These are phyloP conservation scores for Calliphora vicina DNA, from an alignment of 1,140 invertebrate genomes.

Conservation along the genomic window DNA sequence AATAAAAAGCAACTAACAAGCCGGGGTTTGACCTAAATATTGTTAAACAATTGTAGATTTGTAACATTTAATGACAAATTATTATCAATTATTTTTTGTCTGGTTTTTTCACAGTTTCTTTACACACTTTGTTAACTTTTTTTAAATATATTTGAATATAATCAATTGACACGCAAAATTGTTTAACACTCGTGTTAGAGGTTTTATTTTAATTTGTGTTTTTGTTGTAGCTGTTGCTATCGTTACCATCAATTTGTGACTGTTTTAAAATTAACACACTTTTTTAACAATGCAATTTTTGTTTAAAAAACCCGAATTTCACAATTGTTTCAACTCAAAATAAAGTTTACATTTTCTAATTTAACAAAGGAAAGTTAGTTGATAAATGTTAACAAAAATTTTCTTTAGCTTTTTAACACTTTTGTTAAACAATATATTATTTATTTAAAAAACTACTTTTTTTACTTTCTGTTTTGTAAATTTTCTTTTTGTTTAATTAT, in stretches of 20 bases:
- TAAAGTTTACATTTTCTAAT: too few relatives aligned
- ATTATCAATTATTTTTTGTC: neutral
- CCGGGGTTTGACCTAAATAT: neutral
- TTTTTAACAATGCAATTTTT: too few relatives aligned
- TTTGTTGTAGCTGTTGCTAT: neutral
- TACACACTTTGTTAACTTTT: neutral
- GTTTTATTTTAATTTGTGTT: neutral
- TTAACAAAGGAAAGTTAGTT: too few relatives aligned
- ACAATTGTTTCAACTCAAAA: too few relatives aligned
- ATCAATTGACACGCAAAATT: neutral
- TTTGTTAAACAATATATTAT: too few relatives aligned
- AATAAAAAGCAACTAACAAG: neutral
- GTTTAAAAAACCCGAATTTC: too few relatives aligned
- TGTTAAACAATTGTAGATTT: neutral
- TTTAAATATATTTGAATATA: too few relatives aligned
- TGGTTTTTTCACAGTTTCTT: neutral
- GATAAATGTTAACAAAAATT: too few relatives aligned
- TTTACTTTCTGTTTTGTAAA: slow-evolving; percentile 28
- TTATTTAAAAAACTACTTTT: neutral
- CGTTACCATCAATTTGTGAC: neutral
- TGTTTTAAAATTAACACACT: too few relatives aligned
- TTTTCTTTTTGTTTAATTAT: neutral
- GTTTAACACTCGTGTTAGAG: neutral
- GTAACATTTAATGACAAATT: neutral
- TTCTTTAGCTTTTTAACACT: too few relatives aligned